Evolutionary conservation across 2,113 vertebrate species (phyloP).

Genomic region (Thomomys bottae): DNA sequence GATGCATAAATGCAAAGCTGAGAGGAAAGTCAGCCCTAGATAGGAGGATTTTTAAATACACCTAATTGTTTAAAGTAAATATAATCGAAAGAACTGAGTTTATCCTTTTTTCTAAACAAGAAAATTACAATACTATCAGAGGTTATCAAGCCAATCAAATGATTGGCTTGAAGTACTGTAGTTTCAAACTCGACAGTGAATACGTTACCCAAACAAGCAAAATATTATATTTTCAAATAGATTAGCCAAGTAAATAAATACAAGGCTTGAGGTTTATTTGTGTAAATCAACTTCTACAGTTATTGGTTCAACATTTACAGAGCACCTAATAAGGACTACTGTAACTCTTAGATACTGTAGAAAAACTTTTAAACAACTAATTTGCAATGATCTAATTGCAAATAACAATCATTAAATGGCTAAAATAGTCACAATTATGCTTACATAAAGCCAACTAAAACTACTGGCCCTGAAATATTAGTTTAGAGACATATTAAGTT

Average conservation of each 20-base stretch:
- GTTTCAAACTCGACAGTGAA: background rate
- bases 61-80: conserved; percentile 30
- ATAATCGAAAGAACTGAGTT: background rate
- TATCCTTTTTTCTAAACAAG: background rate
- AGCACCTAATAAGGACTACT: background rate
- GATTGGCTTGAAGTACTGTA: background rate
- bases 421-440: background rate
- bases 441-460: conserved; percentile 12
- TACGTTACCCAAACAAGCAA: too few relatives aligned
- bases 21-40: background rate
- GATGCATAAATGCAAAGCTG: background rate
- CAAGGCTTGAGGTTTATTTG: background rate
- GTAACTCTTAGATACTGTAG: background rate
- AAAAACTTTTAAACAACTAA: background rate
- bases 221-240: background rate
- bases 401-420: background rate
- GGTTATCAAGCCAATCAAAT: background rate
- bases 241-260: background rate
- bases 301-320: background rate
- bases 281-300: background rate
- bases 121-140: conserved; percentile 30
- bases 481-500: background rate
- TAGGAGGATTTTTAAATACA: background rate
- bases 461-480: background rate
- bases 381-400: background rate